Percentiles rank a stretch among this genome's conserved stretches.
phyloP scores from a whole-genome alignment of 2,888 invertebrate species.

The Sisyra nigra region DNA sequence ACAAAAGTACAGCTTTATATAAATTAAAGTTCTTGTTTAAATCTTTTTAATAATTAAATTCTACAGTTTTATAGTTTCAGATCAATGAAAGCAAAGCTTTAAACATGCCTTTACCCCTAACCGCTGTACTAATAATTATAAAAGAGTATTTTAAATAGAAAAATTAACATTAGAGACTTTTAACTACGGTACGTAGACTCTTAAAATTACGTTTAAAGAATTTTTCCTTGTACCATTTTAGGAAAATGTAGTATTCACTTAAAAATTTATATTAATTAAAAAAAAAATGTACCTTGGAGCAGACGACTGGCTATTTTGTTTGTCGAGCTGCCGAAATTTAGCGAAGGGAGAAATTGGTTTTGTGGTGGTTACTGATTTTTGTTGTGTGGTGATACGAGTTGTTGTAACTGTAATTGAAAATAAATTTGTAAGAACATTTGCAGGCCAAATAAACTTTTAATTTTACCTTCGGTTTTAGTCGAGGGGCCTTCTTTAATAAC shows the following conservation, averaged over 20 bases:
- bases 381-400: constrained; percentile 29
- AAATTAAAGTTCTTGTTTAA: background rate
- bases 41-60: background rate
- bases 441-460: background rate
- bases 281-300: constrained; percentile 53
- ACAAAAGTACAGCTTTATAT: background rate
- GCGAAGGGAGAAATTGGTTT: constrained; percentile 75
- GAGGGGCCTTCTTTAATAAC: constrained; percentile 20
- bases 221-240: background rate
- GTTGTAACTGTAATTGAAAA: constrained; percentile 8
- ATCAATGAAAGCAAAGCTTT: background rate
- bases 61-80: background rate
- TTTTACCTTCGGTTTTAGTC: constrained; percentile 18
- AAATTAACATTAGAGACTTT: background rate
- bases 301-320: constrained; percentile 57
- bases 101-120: background rate
- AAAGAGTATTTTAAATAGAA: no score
- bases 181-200: no score
- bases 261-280: no score
- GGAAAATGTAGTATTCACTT: background rate
- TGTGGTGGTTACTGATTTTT: constrained; percentile 39
- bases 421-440: background rate
- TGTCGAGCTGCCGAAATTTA: constrained; percentile 83
- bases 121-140: background rate
- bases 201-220: background rate